These are phyloP conservation scores for Coendou prehensilis DNA, from an alignment of 2,797 vertebrate species.

Conservation along the genomic window DNA sequence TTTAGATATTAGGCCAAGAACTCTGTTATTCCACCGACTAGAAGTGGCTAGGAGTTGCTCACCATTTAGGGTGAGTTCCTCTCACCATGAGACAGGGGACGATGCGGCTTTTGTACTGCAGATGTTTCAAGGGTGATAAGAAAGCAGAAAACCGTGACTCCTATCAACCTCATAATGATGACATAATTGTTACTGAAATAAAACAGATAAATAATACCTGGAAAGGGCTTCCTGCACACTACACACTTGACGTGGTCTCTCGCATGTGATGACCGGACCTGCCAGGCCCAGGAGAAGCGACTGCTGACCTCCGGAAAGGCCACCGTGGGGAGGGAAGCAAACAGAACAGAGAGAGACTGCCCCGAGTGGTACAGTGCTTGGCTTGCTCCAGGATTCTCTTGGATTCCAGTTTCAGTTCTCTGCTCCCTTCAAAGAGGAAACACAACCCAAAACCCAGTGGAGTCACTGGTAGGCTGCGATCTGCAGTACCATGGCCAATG, in stretches of 20 bases:
- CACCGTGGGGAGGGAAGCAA: neutral
- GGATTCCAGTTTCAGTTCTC: neutral
- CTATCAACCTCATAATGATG: neutral
- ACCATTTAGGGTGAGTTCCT: neutral
- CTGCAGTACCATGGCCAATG: rapidly evolving
- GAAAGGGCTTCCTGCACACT: neutral
- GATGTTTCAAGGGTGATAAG: neutral
- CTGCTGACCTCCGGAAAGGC: neutral
- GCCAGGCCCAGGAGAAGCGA: neutral
- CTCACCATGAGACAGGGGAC: neutral
- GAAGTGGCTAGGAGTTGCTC: neutral
- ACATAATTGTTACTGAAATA: neutral
- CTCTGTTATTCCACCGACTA: neutral
- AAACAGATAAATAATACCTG: neutral
- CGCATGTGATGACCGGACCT: neutral
- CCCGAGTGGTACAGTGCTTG: neutral
- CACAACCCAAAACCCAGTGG: neutral
- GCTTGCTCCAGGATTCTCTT: neutral
- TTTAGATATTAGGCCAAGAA: neutral
- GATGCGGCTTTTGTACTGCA: neutral
- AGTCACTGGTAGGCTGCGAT: neutral
- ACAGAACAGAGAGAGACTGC: no score
- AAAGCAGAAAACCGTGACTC: slow-evolving; percentile 1
- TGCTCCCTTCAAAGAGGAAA: neutral
- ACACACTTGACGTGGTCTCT: rapidly evolving